Base-by-base conservation (phyloP, 2,888 invertebrate species). In the Plagiodera versicolora region DNA sequence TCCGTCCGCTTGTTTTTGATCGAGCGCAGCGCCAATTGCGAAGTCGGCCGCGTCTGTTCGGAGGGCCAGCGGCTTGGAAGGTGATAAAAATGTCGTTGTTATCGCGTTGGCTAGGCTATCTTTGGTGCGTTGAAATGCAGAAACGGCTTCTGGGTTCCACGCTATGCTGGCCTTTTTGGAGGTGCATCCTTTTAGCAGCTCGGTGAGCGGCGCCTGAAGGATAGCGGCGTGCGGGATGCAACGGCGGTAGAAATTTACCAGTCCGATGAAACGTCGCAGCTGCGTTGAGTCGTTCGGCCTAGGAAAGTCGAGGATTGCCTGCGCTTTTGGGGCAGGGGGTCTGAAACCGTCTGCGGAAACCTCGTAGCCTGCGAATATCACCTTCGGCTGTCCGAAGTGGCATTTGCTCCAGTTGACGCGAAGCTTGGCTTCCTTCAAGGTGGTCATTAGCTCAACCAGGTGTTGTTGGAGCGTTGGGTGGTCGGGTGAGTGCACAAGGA, bases 11-110 rank as follows among this genome's bases (percentile, higher is more conserved):
- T 45, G 32, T n/a, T n/a, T n/a, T 47, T 62, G 62, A 45, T 59
- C 53, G 4, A 63, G 10, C 1, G 50, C 57, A 10, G 58, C 57
- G 16, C 61, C 59, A 46, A 62, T 47, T 10, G 61, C 48, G 0
- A 32, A 59, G 30, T 77, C 74, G 0, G 78, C 79, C 0, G 79
- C 79, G 56, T 80, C 78, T 0, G 73, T 73, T n/a, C 3, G 14
- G n/a, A 39, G 39, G 14, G 39, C 14, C n/a, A 39, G 39, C 14
- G 39, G 39, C 14, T 39, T 39, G 11, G n/a, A n/a, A 39, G 39
- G 14, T 4, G 39, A 39, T 10, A 14, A 14, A n/a, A 14, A 14
- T 39, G 14, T 39, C 6, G 14, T 14, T 39, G 14, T 3, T 3
- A 6, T 14, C n/a, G 39, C 14, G 14, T 39, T 1, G 6, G 39